A percentile compares a stretch with the other conserved stretches of the same genome.
These are phyloP conservation scores for Xiphias gladius DNA, from an alignment of 2,113 vertebrate species.

Conservation along the genomic window DNA sequence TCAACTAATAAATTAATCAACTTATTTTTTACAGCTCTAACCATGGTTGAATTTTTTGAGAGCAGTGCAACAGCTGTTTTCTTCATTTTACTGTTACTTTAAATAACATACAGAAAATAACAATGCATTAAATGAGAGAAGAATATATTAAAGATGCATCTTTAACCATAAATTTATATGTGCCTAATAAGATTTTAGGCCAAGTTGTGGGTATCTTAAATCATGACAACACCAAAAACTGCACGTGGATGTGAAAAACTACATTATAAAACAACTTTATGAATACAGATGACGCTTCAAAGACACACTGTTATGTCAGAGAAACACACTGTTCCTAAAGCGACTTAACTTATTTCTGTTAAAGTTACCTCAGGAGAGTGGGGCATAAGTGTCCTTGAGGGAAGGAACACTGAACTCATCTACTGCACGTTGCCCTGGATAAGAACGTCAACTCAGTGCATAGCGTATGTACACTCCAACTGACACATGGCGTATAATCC, in stretches of 20 bases:
- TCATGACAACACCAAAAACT: neutral
- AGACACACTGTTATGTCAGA: neutral
- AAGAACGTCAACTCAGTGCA: constrained; percentile 38
- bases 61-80: neutral
- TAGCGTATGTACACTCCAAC: constrained; percentile 15
- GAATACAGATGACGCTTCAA: neutral
- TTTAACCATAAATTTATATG: neutral
- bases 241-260: neutral
- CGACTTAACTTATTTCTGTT: neutral
- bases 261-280: neutral
- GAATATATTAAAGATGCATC: neutral
- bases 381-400: constrained; percentile 26
- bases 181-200: neutral
- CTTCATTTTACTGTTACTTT: neutral
- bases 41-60: neutral
- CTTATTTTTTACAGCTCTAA: neutral
- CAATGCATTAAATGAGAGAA: neutral
- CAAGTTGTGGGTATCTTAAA: too few species aligned
- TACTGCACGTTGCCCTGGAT: constrained; percentile 22
- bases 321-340: neutral
- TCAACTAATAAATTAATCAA: neutral
- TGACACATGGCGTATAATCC: constrained; percentile 73
- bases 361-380: neutral
- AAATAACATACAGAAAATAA: neutral
- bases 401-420: constrained; percentile 13